Conservation (phyloP, 2,888 invertebrate genomes). For the Philereme transversata region DNA sequence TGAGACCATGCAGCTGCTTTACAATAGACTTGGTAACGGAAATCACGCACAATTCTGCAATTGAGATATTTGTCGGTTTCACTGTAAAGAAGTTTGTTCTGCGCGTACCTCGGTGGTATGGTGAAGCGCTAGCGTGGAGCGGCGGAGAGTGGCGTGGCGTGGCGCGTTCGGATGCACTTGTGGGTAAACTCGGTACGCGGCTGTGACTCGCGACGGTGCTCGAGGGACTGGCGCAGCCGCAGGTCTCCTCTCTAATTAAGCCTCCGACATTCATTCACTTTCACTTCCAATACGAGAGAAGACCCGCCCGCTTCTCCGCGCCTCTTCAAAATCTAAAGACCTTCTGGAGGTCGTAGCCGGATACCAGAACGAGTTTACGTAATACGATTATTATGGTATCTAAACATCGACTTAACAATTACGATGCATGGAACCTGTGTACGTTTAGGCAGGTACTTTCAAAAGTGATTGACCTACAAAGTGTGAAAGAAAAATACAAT, state of each 20-base stretch:
- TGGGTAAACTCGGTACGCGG: slow-evolving; percentile 56
- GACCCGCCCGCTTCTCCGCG: slow-evolving; percentile 68
- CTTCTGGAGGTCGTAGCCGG: slow-evolving; percentile 80
- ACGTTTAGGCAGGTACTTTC: slow-evolving; percentile 14
- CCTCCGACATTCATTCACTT: slow-evolving; percentile 83
- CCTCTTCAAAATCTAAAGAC: slow-evolving; percentile 69
- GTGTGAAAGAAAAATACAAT: slow-evolving; percentile 3
- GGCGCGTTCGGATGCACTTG: slow-evolving; percentile 34
- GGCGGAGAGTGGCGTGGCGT: slow-evolving; percentile 34
- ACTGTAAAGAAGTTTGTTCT: slow-evolving; percentile 26
- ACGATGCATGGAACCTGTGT: slow-evolving; percentile 15
- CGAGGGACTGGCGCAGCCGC: slow-evolving; percentile 77
- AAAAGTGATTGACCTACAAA: slow-evolving; percentile 23
- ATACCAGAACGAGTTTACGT: slow-evolving; percentile 64
- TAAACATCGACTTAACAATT: slow-evolving; percentile 27
- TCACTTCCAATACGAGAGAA: slow-evolving; percentile 81
- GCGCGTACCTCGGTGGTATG: slow-evolving; percentile 66
- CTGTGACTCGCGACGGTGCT: slow-evolving; percentile 68
- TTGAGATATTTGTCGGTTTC: slow-evolving; percentile 26
- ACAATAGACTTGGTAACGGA: slow-evolving; percentile 15
- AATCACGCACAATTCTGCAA: slow-evolving; percentile 33
- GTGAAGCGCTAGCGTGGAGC: slow-evolving; percentile 43
- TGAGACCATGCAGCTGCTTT: slow-evolving; percentile 23
- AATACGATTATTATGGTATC: slow-evolving; percentile 49
- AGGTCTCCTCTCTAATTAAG: slow-evolving; percentile 82